These are phyloP conservation scores for Heliangelus exortis DNA, from an alignment of 2,797 vertebrate genomes.

Conservation along the genomic window DNA sequence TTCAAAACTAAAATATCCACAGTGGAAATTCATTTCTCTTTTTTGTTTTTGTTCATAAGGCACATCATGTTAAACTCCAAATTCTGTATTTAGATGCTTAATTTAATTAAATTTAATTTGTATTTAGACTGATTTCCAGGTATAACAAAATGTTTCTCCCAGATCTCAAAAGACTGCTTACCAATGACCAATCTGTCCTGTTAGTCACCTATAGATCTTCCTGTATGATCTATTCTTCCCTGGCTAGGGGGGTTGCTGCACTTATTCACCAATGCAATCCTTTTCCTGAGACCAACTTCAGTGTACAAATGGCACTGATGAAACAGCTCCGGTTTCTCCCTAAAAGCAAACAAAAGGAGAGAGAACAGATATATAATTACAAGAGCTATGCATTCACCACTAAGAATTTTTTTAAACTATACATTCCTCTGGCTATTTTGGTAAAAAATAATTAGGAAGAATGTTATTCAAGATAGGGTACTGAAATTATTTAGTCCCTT, in stretches of 20 bases:
- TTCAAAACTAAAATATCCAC: neutral
- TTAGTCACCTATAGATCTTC: neutral
- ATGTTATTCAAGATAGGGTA: neutral
- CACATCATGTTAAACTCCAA: neutral
- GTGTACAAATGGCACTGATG: slow-evolving; percentile 59
- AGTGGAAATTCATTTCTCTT: neutral
- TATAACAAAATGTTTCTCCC: neutral
- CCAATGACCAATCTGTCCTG: neutral
- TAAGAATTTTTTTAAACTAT: neutral
- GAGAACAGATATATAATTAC: neutral
- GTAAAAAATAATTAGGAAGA: slow-evolving; percentile 10
- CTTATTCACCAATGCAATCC: neutral
- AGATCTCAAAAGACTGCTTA: neutral
- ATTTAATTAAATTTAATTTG: neutral
- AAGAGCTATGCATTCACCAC: neutral
- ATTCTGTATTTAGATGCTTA: neutral
- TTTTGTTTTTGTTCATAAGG: neutral
- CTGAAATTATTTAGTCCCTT: neutral
- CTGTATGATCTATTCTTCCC: neutral
- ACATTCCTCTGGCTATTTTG: neutral
- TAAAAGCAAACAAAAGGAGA: slow-evolving; percentile 24
- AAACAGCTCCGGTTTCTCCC: slow-evolving; percentile 66
- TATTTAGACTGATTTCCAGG: neutral
- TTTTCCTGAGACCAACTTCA: slow-evolving; percentile 55
- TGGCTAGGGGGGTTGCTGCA: neutral